Conservation (phyloP, 2,888 invertebrate genomes). For the Temnothorax ravouxi region DNA sequence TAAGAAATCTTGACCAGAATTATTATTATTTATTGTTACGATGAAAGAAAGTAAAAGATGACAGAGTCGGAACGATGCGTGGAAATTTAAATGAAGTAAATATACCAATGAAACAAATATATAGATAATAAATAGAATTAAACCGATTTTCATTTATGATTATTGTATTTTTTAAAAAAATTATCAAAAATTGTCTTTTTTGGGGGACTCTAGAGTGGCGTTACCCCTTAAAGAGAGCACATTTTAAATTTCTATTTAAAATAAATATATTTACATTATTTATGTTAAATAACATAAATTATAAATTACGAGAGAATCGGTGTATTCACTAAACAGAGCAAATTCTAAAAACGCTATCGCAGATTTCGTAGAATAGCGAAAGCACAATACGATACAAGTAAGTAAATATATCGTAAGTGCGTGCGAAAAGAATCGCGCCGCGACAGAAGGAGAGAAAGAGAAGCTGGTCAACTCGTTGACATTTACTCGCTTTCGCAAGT, state of each 20-base stretch:
- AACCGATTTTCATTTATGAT: too few species aligned
- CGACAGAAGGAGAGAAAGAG: slow-evolving; percentile 32
- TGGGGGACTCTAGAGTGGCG: too few species aligned
- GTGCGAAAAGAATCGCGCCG: slow-evolving; percentile 44
- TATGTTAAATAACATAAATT: neutral
- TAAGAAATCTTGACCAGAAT: too few species aligned
- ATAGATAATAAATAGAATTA: too few species aligned
- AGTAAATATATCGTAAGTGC: slow-evolving; percentile 13
- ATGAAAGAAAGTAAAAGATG: too few species aligned
- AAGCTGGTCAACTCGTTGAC: slow-evolving; percentile 61
- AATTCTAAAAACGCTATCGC: neutral
- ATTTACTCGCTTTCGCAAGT: slow-evolving; percentile 63
- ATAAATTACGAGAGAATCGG: neutral
- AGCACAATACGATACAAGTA: neutral
- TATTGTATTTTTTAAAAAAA: too few species aligned
- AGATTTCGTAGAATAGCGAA: neutral
- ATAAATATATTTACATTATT: neutral
- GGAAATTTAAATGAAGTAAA: too few species aligned
- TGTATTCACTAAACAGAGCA: neutral
- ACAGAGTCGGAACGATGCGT: too few species aligned
- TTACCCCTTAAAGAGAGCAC: neutral
- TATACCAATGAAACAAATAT: too few species aligned
- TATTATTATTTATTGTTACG: too few species aligned
- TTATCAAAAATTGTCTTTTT: too few species aligned
- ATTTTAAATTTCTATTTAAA: neutral